Percentiles rank a stretch among this genome's conserved stretches.
phyloP scores from a whole-genome alignment of 2,888 invertebrate genomes.

The Oxyscelio sp. region DNA sequence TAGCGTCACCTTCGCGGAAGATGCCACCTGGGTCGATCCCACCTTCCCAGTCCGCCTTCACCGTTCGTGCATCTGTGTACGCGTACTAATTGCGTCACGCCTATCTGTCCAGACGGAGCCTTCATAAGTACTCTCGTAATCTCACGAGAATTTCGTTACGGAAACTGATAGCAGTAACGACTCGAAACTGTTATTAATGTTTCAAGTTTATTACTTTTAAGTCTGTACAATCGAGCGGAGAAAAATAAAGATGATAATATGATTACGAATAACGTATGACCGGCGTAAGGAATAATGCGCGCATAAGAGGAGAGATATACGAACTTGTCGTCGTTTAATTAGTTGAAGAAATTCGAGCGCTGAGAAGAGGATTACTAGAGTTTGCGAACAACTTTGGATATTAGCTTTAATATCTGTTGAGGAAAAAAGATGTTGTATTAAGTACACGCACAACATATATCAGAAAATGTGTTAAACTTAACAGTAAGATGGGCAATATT shows the following conservation, averaged over 20 bases:
- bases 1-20: slow-evolving; percentile 62
- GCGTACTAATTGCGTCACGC: slow-evolving; percentile 73
- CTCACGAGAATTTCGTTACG: slow-evolving; percentile 70
- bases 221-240: slow-evolving; percentile 39
- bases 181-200: slow-evolving; percentile 67
- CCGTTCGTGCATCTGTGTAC: slow-evolving; percentile 52
- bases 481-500: no score
- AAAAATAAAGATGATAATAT: slow-evolving; percentile 65
- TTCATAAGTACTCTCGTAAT: slow-evolving; percentile 66
- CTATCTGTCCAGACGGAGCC: slow-evolving; percentile 66
- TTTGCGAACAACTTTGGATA: slow-evolving; percentile 28
- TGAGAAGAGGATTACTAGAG: slow-evolving; percentile 19
- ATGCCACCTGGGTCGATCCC: slow-evolving; percentile 69
- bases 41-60: slow-evolving; percentile 32
- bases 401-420: no score
- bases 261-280: slow-evolving; percentile 62
- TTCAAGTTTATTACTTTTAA: slow-evolving; percentile 64
- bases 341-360: slow-evolving; percentile 25
- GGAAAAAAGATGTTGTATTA: no score
- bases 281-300: slow-evolving; percentile 47
- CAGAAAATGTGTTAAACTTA: no score
- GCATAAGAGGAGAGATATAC: slow-evolving; percentile 38
- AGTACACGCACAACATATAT: no score
- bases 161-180: slow-evolving; percentile 64
- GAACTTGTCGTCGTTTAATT: slow-evolving; percentile 57